Conservation (phyloP, 2,888 invertebrate species). For the Epinotia demarniana region DNA sequence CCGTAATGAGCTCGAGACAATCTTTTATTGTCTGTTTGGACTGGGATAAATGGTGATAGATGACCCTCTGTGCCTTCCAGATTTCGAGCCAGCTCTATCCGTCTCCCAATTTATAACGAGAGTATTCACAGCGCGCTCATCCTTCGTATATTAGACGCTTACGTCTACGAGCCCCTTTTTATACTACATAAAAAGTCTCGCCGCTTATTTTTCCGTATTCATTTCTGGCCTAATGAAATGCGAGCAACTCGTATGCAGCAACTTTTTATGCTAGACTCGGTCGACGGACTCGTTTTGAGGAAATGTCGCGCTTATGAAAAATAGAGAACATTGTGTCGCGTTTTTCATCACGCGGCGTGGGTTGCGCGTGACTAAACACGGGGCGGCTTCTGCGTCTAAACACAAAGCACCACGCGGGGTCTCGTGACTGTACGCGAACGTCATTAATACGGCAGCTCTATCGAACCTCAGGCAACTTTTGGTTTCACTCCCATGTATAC, state of each 20-base stretch:
- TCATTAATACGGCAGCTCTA: slow-evolving; percentile 14
- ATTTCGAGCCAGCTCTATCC: slow-evolving; percentile 68
- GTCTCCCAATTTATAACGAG: slow-evolving; percentile 67
- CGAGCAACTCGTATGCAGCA: slow-evolving; percentile 66
- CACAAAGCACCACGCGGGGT: neutral
- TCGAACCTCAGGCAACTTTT: slow-evolving; percentile 30
- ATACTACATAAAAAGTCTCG: slow-evolving; percentile 58
- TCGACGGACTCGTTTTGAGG: slow-evolving; percentile 64
- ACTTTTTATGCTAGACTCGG: slow-evolving; percentile 72
- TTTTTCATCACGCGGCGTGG: slow-evolving; percentile 54
- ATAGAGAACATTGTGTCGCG: slow-evolving; percentile 63
- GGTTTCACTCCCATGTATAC: slow-evolving; percentile 35
- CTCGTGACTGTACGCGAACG: neutral
- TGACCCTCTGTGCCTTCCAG: slow-evolving; percentile 68
- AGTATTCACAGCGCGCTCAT: slow-evolving; percentile 56
- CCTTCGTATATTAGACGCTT: slow-evolving; percentile 58
- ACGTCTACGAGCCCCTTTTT: slow-evolving; percentile 57
- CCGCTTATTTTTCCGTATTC: slow-evolving; percentile 69
- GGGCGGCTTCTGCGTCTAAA: slow-evolving; percentile 11
- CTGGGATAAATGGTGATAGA: slow-evolving; percentile 80
- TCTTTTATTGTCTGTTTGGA: slow-evolving; percentile 77
- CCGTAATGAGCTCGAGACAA: slow-evolving; percentile 73
- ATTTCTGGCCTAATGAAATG: slow-evolving; percentile 76
- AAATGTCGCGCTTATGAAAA: slow-evolving; percentile 72
- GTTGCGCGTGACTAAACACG: slow-evolving; percentile 16